A percentile compares a stretch with the other conserved stretches of the same genome.
Conservation (phyloP, 2,888 invertebrate species). For the Timema cristinae region DNA sequence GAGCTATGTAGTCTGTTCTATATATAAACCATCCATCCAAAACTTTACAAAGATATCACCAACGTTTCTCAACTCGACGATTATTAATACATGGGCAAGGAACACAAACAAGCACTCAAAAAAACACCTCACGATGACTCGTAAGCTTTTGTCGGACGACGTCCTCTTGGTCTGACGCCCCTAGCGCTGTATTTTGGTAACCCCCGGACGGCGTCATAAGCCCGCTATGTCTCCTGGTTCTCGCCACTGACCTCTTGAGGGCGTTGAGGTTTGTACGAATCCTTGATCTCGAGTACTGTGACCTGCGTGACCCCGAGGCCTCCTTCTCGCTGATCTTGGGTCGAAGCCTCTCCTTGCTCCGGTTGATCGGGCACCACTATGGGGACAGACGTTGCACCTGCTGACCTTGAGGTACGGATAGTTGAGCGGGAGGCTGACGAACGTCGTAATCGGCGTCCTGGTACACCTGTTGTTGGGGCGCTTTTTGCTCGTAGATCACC, state of each 20-base stretch:
- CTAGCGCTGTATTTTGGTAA: constrained; percentile 10
- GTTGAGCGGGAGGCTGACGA: too few species aligned
- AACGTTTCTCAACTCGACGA: too few species aligned
- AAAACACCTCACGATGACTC: constrained; percentile 11
- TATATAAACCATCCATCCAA: too few species aligned
- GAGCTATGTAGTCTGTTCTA: too few species aligned
- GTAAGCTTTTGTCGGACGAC: constrained; percentile 7
- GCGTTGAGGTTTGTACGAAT: neutral
- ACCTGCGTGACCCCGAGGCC: neutral
- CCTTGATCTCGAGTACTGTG: neutral
- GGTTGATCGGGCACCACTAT: constrained; percentile 20
- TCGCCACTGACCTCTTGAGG: neutral
- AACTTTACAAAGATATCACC: too few species aligned
- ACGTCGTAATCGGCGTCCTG: neutral
- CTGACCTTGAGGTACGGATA: too few species aligned
- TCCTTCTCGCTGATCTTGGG: neutral
- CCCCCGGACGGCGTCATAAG: constrained; percentile 23
- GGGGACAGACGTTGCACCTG: constrained; percentile 12
- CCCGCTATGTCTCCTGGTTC: neutral
- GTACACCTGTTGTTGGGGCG: neutral
- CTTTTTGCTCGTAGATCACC: neutral
- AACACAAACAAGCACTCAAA: too few species aligned
- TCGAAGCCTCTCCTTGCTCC: neutral
- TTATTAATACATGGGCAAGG: too few species aligned
- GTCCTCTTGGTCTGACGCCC: constrained; percentile 14